Conservation (phyloP, 92 coral and sea anemone genomes). For the Epizoanthus illoricatus region DNA sequence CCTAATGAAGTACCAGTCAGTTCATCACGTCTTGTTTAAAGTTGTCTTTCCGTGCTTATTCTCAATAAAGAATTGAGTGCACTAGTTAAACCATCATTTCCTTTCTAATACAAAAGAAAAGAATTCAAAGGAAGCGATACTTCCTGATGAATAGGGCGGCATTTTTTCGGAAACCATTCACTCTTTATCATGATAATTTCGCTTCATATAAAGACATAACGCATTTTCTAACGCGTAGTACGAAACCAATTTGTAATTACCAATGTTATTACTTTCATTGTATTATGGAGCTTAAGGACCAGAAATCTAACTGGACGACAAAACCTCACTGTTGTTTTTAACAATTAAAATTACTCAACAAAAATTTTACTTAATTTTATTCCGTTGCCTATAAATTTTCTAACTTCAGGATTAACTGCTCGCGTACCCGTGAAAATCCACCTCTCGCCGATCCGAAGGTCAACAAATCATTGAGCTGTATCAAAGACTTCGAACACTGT, state of each 20-base stretch:
- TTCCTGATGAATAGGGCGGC: constrained; percentile 14
- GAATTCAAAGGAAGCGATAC: constrained; percentile 39
- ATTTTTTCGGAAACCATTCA: neutral
- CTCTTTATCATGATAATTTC: constrained; percentile 35
- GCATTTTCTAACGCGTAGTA: constrained; percentile 20
- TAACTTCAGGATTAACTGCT: constrained; percentile 18
- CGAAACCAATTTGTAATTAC: constrained; percentile 14
- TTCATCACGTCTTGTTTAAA: constrained; percentile 19
- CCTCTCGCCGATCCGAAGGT: neutral
- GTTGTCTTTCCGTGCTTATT: neutral
- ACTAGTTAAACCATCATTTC: constrained; percentile 16
- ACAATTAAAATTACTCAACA: constrained; percentile 11
- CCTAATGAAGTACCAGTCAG: neutral
- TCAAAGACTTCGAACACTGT: constrained; percentile 6
- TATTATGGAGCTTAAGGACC: neutral
- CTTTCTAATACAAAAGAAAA: constrained; percentile 21
- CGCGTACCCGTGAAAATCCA: neutral
- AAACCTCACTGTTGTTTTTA: constrained; percentile 25
- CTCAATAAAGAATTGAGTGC: neutral
- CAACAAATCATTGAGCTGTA: constrained; percentile 32
- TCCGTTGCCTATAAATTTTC: neutral
- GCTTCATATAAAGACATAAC: constrained; percentile 8
- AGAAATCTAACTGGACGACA: constrained; percentile 12
- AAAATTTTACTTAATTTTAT: neutral
- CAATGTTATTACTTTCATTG: constrained; percentile 26